Base-by-base conservation (phyloP, 2,888 invertebrate species). In the Ornithoptera alexandrae region DNA sequence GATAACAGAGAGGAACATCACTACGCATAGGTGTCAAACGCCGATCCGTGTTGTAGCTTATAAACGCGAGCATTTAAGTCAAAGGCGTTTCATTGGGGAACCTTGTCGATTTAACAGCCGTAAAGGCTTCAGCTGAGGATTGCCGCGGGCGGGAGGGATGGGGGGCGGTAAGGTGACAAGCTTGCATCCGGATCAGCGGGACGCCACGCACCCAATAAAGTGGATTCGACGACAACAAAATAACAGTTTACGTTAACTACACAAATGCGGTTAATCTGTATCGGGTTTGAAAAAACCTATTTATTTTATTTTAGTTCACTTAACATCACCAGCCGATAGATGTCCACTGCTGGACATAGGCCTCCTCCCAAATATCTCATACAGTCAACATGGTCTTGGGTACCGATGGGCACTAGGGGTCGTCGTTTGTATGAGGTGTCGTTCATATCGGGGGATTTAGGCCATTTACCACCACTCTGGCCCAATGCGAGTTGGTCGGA, bases 181-280 rank as follows among this genome's bases (percentile, higher is more conserved):
- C 90, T 89, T 84, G 84, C 77, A 84, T 78, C 75, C 77, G 72
- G 76, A 79, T 72, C 89, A 85, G 86, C 88, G 88, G 91, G 90
- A 84, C 90, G 88, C 89, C 90, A 80, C 76, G 76, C 79, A 83
- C 82, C 87, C 89, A 90, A 88, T 90, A 89, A 89, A 90, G 89
- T 88, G 89, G 89, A 88, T 89, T 89, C 89, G 91, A 90, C 89
- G 90, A 90, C 89, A 91, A 90, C 85, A 89, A 88, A 89, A 90
- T 88, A 88, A 85, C 88, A 88, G 84, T 90, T 90, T 89, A 90
- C 83, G 85, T 82, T 79, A 80, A 73, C 85, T 81, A 79, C 86
- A 85, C 87, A 89, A 88, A 88, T 88, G 86, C 85, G 81, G 79
- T 83, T 84, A 82, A 87, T 86, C 86, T 84, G 81, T 84, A 72